A percentile compares a stretch with the other conserved stretches of the same genome.
These are phyloP conservation scores for Caenorhabditis plicata DNA, from an alignment of 2,888 invertebrate genomes.

Conservation along the genomic window DNA sequence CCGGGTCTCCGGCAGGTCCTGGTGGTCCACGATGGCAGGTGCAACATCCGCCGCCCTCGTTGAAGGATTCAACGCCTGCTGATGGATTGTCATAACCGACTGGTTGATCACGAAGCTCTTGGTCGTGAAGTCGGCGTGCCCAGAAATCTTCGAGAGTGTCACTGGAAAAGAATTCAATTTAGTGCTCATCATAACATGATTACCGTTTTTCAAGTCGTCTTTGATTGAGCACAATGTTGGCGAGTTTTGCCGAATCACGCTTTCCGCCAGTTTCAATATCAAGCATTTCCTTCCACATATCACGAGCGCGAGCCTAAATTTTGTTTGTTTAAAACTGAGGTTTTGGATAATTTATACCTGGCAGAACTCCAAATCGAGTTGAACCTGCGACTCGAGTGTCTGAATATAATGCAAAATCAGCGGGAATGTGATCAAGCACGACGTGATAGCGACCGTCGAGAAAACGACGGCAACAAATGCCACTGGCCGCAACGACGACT, in stretches of 20 bases:
- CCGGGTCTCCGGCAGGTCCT: conserved; percentile 57
- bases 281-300: conserved; percentile 66
- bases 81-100: conserved; percentile 45
- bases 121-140: conserved; percentile 61
- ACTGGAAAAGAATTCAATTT: conserved; percentile 14
- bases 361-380: conserved; percentile 64
- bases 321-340: background rate
- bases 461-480: conserved; percentile 64
- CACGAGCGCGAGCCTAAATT: conserved; percentile 59
- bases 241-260: conserved; percentile 55
- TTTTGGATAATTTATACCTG: conserved; percentile 36
- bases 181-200: background rate
- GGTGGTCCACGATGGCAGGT: conserved; percentile 64
- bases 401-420: conserved; percentile 64
- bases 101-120: conserved; percentile 62
- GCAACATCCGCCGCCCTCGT: conserved; percentile 46
- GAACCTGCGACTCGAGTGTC: conserved; percentile 63
- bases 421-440: conserved; percentile 64
- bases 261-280: conserved; percentile 61
- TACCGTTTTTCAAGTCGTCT: conserved; percentile 42
- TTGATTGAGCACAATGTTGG: conserved; percentile 58
- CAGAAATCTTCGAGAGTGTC: conserved; percentile 65
- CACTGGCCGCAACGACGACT: conserved; percentile 58
- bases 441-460: conserved; percentile 56
- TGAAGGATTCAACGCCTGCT: conserved; percentile 31